Conservation (phyloP, 2,797 vertebrate species). For the Lepus townsendii region DNA sequence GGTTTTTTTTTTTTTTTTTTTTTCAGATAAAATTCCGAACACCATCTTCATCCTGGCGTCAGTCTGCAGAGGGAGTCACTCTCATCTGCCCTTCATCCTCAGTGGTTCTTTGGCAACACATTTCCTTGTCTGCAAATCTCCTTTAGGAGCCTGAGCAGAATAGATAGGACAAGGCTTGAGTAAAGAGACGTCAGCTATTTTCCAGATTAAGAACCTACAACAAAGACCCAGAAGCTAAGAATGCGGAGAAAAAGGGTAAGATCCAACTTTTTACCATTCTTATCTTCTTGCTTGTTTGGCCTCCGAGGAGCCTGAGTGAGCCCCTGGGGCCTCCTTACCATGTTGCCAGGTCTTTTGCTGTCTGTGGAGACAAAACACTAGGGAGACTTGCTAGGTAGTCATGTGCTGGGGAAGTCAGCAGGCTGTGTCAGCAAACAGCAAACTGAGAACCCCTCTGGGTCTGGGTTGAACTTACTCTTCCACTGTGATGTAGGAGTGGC, state of each 20-base stretch:
- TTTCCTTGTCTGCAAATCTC: neutral
- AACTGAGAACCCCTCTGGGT: neutral
- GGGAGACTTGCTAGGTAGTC: neutral
- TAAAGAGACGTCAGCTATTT: neutral
- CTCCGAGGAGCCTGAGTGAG: neutral
- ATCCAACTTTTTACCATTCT: neutral
- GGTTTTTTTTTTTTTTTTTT: neutral
- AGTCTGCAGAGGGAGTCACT: neutral
- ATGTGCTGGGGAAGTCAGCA: neutral
- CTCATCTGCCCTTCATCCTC: neutral
- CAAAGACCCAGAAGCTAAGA: neutral
- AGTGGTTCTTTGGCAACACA: neutral
- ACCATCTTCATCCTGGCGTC: neutral
- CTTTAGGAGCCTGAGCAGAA: neutral
- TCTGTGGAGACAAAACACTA: neutral
- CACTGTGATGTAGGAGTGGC: conserved; percentile 74
- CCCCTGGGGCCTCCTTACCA: neutral
- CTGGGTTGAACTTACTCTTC: conserved; percentile 88
- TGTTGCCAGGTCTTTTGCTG: neutral
- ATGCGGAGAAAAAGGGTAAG: neutral
- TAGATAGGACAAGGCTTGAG: neutral
- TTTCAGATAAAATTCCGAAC: neutral
- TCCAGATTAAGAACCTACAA: neutral
- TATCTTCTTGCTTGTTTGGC: neutral
- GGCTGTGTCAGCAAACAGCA: neutral